phyloP scores from a whole-genome alignment of 2,113 vertebrate species.

The Halichoerus grypus region DNA sequence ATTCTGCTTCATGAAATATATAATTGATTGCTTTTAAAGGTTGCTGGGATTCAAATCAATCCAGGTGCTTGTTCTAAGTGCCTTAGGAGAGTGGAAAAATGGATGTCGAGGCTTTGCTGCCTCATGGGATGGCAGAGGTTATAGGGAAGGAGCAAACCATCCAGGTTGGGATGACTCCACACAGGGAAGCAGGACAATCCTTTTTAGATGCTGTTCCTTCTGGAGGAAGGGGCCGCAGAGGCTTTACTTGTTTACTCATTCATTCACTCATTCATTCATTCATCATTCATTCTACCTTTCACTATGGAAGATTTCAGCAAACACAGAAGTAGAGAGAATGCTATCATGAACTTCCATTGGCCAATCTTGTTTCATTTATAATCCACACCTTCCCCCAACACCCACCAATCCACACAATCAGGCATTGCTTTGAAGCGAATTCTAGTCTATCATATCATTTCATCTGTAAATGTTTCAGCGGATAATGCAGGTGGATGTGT shows the following conservation, averaged over 20 bases:
- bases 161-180: too few species aligned
- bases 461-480: background rate
- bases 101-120: background rate
- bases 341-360: background rate
- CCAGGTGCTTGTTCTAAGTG: background rate
- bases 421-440: background rate
- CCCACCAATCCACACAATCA: background rate
- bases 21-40: slow-evolving; percentile 38
- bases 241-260: background rate
- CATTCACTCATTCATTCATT: too few species aligned
- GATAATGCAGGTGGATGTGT: too few species aligned
- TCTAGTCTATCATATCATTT: background rate
- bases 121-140: background rate
- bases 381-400: background rate
- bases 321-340: background rate
- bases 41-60: background rate
- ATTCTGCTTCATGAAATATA: background rate
- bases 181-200: accelerated
- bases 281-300: background rate
- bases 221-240: background rate
- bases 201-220: background rate
- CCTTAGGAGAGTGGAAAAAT: background rate
- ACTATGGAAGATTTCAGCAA: background rate
- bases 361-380: background rate
- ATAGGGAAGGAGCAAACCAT: background rate